Conservation (phyloP, 64 coral and sea anemone species). For the Platygyra sinensis region DNA sequence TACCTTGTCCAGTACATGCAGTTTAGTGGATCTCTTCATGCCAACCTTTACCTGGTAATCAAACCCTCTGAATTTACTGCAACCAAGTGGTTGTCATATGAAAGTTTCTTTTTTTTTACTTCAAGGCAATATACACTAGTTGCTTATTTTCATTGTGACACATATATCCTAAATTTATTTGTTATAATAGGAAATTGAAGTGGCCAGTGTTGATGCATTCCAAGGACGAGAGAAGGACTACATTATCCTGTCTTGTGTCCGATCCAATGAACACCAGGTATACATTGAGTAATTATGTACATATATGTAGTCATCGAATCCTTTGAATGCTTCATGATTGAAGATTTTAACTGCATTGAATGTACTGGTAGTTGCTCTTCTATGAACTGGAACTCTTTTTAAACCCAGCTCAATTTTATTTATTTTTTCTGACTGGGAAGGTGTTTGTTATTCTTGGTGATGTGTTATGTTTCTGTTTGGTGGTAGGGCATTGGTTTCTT, state of each 20-base stretch:
- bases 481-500: slow-evolving; percentile 97
- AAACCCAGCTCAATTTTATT: too few relatives aligned
- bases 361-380: too few relatives aligned
- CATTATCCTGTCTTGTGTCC: slow-evolving; percentile 98
- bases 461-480: neutral
- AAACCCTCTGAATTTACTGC: neutral
- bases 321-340: too few relatives aligned
- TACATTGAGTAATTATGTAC: neutral
- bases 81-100: too few relatives aligned
- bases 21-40: slow-evolving; percentile 98
- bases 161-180: neutral
- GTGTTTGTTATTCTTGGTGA: too few relatives aligned
- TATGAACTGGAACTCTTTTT: too few relatives aligned
- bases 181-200: slow-evolving; percentile 86
- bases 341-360: too few relatives aligned
- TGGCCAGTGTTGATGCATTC: slow-evolving; percentile 98
- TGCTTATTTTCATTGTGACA: neutral
- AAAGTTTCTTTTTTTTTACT: too few relatives aligned
- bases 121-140: too few relatives aligned
- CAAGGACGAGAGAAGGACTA: slow-evolving; percentile 99
- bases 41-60: slow-evolving; percentile 89
- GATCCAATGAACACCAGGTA: slow-evolving; percentile 99
- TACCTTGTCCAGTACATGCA: slow-evolving; percentile 99
- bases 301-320: too few relatives aligned
- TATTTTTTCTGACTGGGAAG: too few relatives aligned